These are phyloP conservation scores for Stomatorhinus walkeri DNA, from an alignment of 2,797 vertebrate species.

Conservation along the genomic window DNA sequence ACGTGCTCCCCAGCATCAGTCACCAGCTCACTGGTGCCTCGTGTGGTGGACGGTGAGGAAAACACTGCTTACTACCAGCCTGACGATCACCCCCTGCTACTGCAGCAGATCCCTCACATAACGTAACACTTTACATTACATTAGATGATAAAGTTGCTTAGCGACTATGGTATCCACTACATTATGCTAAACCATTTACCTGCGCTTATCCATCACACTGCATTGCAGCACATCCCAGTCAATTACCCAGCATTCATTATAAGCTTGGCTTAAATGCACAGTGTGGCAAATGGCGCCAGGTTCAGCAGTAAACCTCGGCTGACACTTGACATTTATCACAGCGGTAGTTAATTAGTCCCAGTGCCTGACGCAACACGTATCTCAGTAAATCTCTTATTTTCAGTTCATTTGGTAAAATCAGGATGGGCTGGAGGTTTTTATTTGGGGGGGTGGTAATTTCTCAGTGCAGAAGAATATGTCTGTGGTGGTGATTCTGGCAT, in stretches of 20 bases:
- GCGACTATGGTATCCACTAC: not conserved
- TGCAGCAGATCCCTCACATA: not conserved
- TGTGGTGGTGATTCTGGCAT: not conserved
- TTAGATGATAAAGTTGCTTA: not conserved
- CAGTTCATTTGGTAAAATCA: not conserved
- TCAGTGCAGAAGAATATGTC: not conserved
- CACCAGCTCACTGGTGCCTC: not conserved
- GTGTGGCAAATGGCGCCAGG: not conserved
- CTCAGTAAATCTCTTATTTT: not conserved
- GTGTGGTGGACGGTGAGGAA: not conserved
- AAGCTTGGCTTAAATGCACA: not conserved
- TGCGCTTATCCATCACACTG: not conserved
- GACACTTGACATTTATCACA: not conserved
- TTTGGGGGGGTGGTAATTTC: not conserved
- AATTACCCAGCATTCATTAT: not conserved
- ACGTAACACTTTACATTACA: not conserved
- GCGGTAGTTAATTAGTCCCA: not conserved
- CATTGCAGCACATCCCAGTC: slow-evolving; percentile 1
- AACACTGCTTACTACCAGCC: not conserved
- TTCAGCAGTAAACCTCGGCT: not conserved
- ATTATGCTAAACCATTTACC: not conserved
- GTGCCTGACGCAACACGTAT: not conserved
- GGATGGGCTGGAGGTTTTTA: not conserved
- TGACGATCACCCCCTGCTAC: not conserved
- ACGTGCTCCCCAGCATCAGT: not conserved